Evolutionary conservation across 2,797 vertebrate species (phyloP), one percentile per base, ranked within the genome.

Genomic region (Alcedo quadribrachys): DNA sequence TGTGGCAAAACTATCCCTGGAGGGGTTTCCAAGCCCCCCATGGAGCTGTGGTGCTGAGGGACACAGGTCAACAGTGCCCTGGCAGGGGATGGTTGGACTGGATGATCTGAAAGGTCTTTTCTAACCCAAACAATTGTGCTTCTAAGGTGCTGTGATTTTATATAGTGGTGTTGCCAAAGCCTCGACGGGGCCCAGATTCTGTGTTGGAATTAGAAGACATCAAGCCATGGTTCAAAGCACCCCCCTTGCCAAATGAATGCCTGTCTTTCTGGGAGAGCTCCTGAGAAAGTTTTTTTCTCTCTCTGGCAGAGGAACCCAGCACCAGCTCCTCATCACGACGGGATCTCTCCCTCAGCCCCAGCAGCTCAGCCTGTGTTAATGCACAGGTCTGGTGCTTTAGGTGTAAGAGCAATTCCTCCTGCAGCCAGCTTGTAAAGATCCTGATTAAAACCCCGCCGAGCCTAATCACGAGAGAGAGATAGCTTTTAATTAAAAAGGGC

Each of bases 401-500:
- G 82, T 82, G 73, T 24, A 68, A 68, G 78, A 77, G 74, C 43
- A 89, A 80, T 77, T 6, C 9, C 11, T 30, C 85, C 67, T 2
- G 0, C 40, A 88, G 77, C 93, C 89, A 84, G 84, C 81, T 96
- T 96, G 94, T 95, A 97, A 97, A 96, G 94, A 85, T 77, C 92
- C 93, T 96, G 86, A 92, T 97, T 97, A 95, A 96, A 96, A 87
- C 89, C 84, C 89, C 84, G 0, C 65, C 37, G 95, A 94, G 91
- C 87, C 94, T 86, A 85, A 93, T 96, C 8, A 5, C 75, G 88
- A 83, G 91, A 93, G 85, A 90, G 85, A 90, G 85, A 90, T 79
- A 93, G 95, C 95, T 96, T 95, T 97, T 97, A 97, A 97, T 97
- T 97, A 95, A 95, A 94, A 92, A 85, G 75, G 89, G 73, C 89